These are phyloP conservation scores for Choristoneura fumiferana DNA, from an alignment of 1,140 invertebrate species.

Conservation along the genomic window DNA sequence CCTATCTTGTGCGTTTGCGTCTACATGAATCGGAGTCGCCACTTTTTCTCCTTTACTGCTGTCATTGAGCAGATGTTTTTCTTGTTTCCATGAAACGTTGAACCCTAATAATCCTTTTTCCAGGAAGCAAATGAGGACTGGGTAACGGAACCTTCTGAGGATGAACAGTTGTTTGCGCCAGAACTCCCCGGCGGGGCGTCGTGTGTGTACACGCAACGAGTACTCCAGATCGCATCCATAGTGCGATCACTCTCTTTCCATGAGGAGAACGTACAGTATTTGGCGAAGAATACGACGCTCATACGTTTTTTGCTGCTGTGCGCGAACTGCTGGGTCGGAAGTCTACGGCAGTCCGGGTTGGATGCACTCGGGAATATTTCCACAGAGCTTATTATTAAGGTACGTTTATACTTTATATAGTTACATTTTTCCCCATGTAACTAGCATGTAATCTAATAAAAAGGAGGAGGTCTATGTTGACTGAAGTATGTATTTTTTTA, in stretches of 20 bases:
- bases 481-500: too few species aligned
- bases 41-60: too few species aligned
- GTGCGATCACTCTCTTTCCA: conserved; percentile 96
- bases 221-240: conserved; percentile 87
- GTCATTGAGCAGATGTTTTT: too few species aligned
- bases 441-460: too few species aligned
- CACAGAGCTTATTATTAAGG: conserved; percentile 85
- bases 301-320: conserved; percentile 92
- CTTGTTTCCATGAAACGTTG: too few species aligned
- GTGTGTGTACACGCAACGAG: conserved; percentile 64
- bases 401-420: conserved; percentile 23
- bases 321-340: conserved; percentile 87
- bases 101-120: conserved; percentile 2
- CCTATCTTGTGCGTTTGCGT: too few species aligned
- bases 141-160: conserved; percentile 65
- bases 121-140: conserved; percentile 60
- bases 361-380: conserved; percentile 96
- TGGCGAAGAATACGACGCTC: conserved; percentile 91
- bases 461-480: too few species aligned
- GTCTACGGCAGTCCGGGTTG: conserved; percentile 86
- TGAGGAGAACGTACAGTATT: conserved; percentile 88
- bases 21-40: too few species aligned
- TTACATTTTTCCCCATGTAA: too few species aligned
- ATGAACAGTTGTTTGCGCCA: conserved; percentile 60
- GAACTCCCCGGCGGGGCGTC: conserved; percentile 53